Evolutionary conservation across 1,140 invertebrate species (phyloP).

Genomic region (Drosophila guanche): DNA sequence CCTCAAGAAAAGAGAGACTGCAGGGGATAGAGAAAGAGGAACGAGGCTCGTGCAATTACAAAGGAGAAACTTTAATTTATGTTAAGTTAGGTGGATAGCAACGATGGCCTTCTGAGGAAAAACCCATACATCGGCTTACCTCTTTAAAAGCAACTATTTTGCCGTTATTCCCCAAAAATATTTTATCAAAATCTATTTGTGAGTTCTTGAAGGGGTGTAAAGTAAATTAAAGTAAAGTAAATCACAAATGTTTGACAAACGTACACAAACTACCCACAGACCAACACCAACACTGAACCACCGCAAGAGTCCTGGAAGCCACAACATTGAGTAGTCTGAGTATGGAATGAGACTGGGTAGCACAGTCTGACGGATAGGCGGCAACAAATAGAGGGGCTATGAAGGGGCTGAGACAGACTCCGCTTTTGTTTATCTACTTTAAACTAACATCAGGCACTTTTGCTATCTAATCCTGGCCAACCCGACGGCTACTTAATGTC

Average conservation of each 20-base stretch:
- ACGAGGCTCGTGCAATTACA: conserved; percentile 2
- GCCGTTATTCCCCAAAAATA: too few relatives aligned
- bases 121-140: too few relatives aligned
- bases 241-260: background rate
- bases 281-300: conserved; percentile 1
- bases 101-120: too few relatives aligned
- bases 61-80: too few relatives aligned
- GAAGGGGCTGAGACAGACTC: conserved; percentile 32
- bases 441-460: conserved; percentile 81
- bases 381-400: background rate
- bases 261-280: conserved; percentile 13
- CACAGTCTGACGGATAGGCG: conserved; percentile 15
- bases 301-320: conserved; percentile 11
- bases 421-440: conserved; percentile 80
- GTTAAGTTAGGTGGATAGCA: too few relatives aligned
- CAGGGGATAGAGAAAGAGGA: background rate
- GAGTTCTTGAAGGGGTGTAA: too few relatives aligned
- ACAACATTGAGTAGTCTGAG: conserved; percentile 29
- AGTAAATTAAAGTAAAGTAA: too few relatives aligned
- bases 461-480: conserved; percentile 76
- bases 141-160: too few relatives aligned
- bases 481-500: conserved; percentile 80
- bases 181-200: too few relatives aligned
- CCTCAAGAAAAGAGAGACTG: conserved; percentile 9
- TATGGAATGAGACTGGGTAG: background rate